Conservation (phyloP, 92 coral and sea anemone genomes). For the Blastomussa wellsi region DNA sequence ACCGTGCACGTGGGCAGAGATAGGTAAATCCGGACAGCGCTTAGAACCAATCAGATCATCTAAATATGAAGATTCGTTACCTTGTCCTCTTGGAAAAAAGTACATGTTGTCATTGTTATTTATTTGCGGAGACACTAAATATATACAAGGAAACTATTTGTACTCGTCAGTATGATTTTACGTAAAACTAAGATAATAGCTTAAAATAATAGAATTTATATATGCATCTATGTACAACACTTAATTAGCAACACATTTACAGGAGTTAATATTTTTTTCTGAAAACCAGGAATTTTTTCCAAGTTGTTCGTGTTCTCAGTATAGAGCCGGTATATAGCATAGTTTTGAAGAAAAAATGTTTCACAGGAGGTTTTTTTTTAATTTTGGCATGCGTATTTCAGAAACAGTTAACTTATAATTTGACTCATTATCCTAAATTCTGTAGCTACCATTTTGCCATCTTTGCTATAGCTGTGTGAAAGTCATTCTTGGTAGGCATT, state of each 20-base stretch:
- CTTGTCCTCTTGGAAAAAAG: no score
- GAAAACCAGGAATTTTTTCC: neutral
- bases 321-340: no score
- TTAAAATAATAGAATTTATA: neutral
- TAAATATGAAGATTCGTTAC: no score
- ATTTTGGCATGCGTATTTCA: neutral
- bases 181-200: constrained; percentile 1
- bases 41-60: no score
- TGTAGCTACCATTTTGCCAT: neutral
- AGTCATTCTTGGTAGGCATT: neutral
- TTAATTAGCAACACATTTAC: neutral
- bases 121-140: neutral
- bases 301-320: neutral
- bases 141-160: constrained; percentile 6
- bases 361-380: neutral
- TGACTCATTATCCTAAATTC: neutral
- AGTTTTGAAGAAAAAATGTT: neutral
- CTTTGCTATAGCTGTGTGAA: neutral
- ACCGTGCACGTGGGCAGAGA: no score
- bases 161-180: neutral
- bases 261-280: no score
- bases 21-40: no score
- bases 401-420: neutral
- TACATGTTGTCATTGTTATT: neutral
- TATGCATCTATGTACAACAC: constrained; percentile 11